phyloP scores from a whole-genome alignment of 2,888 invertebrate genomes.

The Therioaphis trifolii region DNA sequence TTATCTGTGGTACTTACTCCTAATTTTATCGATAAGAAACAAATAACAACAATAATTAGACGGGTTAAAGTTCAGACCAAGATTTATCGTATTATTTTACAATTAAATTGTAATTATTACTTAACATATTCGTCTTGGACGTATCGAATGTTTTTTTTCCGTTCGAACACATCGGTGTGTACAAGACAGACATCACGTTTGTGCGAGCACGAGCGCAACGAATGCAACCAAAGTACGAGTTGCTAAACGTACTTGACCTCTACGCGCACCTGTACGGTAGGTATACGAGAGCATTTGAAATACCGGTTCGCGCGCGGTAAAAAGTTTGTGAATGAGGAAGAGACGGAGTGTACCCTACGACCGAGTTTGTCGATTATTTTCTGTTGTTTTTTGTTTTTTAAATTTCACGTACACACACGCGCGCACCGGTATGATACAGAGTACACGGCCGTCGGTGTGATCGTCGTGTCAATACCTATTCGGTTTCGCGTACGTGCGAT shows the following conservation, averaged over 20 bases:
- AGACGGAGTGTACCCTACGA: background rate
- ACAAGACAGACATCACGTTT: conserved; percentile 38
- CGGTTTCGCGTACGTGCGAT: too few relatives aligned
- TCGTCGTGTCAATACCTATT: too few relatives aligned
- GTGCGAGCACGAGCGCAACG: conserved; percentile 18
- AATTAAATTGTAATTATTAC: conserved; percentile 43
- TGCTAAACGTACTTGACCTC: conserved; percentile 40
- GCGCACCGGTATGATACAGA: too few relatives aligned
- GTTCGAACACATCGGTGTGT: conserved; percentile 13
- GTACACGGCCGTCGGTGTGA: too few relatives aligned
- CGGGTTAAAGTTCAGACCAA: conserved; percentile 37
- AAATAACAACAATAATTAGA: conserved; percentile 50
- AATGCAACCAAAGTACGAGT: background rate
- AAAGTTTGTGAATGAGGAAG: conserved; percentile 35
- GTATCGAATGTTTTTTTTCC: background rate
- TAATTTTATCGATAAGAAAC: conserved; percentile 36
- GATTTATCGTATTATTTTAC: background rate
- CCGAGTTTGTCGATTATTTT: too few relatives aligned
- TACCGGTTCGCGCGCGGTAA: background rate
- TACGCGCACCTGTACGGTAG: background rate
- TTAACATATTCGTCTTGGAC: background rate
- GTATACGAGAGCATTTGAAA: background rate
- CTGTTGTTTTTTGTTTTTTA: too few relatives aligned
- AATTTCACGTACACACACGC: too few relatives aligned
- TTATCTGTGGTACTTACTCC: background rate